These are phyloP conservation scores for Oryctes rhinoceros DNA, from an alignment of 1,140 invertebrate genomes.

Conservation along the genomic window DNA sequence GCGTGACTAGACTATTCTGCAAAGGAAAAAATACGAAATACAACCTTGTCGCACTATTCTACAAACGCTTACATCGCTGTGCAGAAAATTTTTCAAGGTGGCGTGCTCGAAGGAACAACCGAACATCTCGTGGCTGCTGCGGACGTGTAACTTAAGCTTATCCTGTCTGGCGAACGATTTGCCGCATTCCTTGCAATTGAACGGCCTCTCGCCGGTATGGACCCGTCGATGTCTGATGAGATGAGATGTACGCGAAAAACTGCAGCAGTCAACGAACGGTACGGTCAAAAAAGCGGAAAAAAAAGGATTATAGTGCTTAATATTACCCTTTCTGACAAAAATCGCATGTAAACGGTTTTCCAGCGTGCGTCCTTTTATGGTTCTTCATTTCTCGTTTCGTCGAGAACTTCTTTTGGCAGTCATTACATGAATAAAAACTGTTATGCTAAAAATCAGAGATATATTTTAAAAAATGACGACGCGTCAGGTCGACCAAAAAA, in stretches of 20 bases:
- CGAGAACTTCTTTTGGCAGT: constrained; percentile 4
- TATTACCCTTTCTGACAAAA: constrained; percentile 54
- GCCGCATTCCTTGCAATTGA: constrained; percentile 67
- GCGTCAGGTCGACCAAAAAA: too few species aligned
- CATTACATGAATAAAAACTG: not conserved
- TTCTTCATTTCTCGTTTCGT: constrained; percentile 36
- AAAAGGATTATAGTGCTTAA: not conserved
- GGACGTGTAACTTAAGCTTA: constrained; percentile 66
- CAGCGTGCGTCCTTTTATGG: constrained; percentile 40
- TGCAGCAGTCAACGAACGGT: constrained; percentile 42
- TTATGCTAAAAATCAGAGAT: not conserved
- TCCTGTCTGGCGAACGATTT: constrained; percentile 73
- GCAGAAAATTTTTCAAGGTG: constrained; percentile 11
- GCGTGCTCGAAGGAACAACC: not conserved
- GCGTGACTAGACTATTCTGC: not conserved
- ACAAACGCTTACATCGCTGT: not conserved
- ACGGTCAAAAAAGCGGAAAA: not conserved
- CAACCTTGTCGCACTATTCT: not conserved
- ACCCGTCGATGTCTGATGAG: constrained; percentile 76
- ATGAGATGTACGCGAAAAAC: constrained; percentile 73
- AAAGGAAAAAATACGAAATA: not conserved
- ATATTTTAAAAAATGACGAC: not conserved
- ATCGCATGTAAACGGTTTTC: constrained; percentile 55
- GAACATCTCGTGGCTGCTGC: constrained; percentile 51
- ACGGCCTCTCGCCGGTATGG: constrained; percentile 69